Percentiles rank a stretch among this genome's conserved stretches.
These are phyloP conservation scores for Baccha elongata DNA, from an alignment of 2,888 invertebrate species.

Conservation along the genomic window DNA sequence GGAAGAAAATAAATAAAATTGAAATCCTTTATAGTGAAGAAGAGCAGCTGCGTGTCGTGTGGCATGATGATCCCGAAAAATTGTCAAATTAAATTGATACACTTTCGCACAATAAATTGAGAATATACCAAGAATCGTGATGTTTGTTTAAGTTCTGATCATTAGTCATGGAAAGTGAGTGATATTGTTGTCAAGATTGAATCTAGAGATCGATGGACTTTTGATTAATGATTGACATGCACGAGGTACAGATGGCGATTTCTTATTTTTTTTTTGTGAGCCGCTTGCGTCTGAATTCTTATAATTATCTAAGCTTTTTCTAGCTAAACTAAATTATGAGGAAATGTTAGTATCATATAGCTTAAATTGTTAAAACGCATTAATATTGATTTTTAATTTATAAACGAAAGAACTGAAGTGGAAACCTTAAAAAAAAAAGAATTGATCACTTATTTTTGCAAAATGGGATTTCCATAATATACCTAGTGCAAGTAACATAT, in stretches of 20 bases:
- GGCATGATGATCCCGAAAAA: constrained; percentile 56
- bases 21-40: background rate
- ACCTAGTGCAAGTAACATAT: too few relatives aligned
- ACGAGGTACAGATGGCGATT: constrained; percentile 18
- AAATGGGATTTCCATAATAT: too few relatives aligned
- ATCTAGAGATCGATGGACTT: constrained; percentile 7
- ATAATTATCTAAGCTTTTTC: background rate
- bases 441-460: too few relatives aligned
- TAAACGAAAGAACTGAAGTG: too few relatives aligned
- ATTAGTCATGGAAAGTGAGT: constrained; percentile 62
- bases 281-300: background rate
- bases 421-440: too few relatives aligned
- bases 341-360: too few relatives aligned
- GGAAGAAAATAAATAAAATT: constrained; percentile 47
- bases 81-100: constrained; percentile 29
- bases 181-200: constrained; percentile 20
- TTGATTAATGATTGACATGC: constrained; percentile 64
- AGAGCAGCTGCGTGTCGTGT: constrained; percentile 46
- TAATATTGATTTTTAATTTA: too few relatives aligned
- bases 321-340: background rate
- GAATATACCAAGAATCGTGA: constrained; percentile 34
- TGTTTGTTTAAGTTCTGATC: constrained; percentile 70
- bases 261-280: constrained; percentile 1
- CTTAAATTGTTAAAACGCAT: too few relatives aligned
- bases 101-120: constrained; percentile 35